Base-by-base conservation (phyloP, 2,113 vertebrate genomes). In the Centropus bengalensis region DNA sequence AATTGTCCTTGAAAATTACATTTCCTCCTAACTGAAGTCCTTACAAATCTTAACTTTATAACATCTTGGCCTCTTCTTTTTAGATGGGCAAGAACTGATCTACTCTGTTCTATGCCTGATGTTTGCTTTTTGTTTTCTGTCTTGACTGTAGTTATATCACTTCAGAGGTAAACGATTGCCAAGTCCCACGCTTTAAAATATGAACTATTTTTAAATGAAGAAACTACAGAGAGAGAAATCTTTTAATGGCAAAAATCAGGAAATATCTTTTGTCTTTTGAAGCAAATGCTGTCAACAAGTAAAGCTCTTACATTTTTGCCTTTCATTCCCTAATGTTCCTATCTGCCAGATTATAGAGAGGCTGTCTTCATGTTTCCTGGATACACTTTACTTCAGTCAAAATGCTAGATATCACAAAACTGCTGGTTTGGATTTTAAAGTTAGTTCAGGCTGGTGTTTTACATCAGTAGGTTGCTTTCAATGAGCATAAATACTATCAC, bases 251-350 rank as follows among this genome's bases (percentile, higher is more conserved):
- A 83, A 86, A 70, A 86, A 86, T 63, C 82, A 90, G 79, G 71
- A 86, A 44, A n/a, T 55, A 51, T 11, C 13, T 86, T 95, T 94
- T 91, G 68, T 83, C 47, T 94, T 94, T 60, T 42, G 75, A 93
- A 16, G 63, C 42, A 83, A 94, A 80, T 14, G 42, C 59, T 94
- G 91, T 74, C 87, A 93, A 62, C 85, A 96, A 81, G n/a, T 54
- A 91, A 89, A 91, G 28, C 54, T 82, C n/a, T 85, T 79, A 80
- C 16, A 30, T 80, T 94, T 91, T 83, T 87, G 56, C 64, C 49
- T 95, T 95, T 92, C 79, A 49, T 88, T 91, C 68, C 47, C 14
- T 89, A 80, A 59, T 32, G 51, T 82, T 80, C 18, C 0, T 63
- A 59, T 27, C 79, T 88, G 68, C 73, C 89, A 88, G 55, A 64